Evolutionary conservation across 2,797 vertebrate genomes (phyloP).

Genomic region (Coranthus polyacanthus): DNA sequence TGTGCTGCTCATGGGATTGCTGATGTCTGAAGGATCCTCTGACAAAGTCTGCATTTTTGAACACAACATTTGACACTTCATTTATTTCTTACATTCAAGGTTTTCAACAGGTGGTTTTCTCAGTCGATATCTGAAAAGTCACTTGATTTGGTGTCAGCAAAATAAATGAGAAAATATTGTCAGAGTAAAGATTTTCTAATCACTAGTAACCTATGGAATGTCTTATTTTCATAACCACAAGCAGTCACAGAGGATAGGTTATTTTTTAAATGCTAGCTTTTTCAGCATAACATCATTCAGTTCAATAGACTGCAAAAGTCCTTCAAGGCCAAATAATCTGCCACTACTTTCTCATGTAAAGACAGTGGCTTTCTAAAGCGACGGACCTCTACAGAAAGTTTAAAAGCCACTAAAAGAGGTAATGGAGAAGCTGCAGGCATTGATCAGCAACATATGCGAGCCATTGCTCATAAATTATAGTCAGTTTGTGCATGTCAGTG

Average conservation of each 20-base stretch:
- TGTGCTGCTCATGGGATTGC: too few relatives aligned
- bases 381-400: too few relatives aligned
- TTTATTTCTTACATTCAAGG: too few relatives aligned
- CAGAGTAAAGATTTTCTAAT: too few relatives aligned
- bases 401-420: slow-evolving; percentile 34
- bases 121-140: too few relatives aligned
- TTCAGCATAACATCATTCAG: slow-evolving; percentile 55
- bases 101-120: too few relatives aligned
- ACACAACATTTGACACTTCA: too few relatives aligned
- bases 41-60: too few relatives aligned
- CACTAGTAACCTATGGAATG: slow-evolving; percentile 24
- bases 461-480: slow-evolving; percentile 51
- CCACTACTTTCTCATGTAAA: slow-evolving; percentile 30
- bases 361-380: slow-evolving; percentile 23
- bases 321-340: slow-evolving; percentile 38
- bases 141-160: background rate
- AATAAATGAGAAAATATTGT: slow-evolving; percentile 23
- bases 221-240: slow-evolving; percentile 28
- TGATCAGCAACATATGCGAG: slow-evolving; percentile 43
- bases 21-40: too few relatives aligned
- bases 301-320: slow-evolving; percentile 41
- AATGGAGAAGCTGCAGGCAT: slow-evolving; percentile 29
- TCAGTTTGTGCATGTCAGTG: slow-evolving; percentile 46
- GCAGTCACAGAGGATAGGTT: too few relatives aligned
- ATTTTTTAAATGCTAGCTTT: slow-evolving; percentile 36